A percentile compares a stretch with the other conserved stretches of the same genome.
Conservation (phyloP, 2,888 invertebrate species). For the Cyclophora punctaria region DNA sequence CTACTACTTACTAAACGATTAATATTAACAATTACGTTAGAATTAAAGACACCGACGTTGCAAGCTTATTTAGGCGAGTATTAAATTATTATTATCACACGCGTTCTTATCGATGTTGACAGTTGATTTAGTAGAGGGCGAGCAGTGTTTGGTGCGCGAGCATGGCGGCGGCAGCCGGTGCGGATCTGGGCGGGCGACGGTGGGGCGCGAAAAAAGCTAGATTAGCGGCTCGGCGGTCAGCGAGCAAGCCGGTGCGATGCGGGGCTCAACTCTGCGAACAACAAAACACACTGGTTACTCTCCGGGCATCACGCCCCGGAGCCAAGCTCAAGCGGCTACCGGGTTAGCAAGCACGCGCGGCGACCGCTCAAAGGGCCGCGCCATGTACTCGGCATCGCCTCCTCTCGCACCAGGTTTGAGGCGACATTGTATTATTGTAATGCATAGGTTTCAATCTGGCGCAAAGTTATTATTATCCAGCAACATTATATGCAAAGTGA, state of each 20-base stretch:
- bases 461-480: constrained; percentile 44
- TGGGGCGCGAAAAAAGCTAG: constrained; percentile 72
- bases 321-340: constrained; percentile 74
- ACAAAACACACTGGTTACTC: constrained; percentile 74
- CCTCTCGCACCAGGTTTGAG: constrained; percentile 35
- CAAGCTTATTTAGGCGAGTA: constrained; percentile 73
- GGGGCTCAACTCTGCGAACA: constrained; percentile 76
- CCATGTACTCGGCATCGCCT: constrained; percentile 15
- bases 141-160: constrained; percentile 72
- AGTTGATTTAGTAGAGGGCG: constrained; percentile 71
- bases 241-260: constrained; percentile 73
- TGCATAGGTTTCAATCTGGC: constrained; percentile 29
- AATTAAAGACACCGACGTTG: constrained; percentile 72
- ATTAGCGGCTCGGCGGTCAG: constrained; percentile 74
- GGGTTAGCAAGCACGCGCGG: constrained; percentile 68
- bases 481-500: constrained; percentile 34
- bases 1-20: constrained; percentile 52
- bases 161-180: constrained; percentile 64
- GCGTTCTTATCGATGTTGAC: constrained; percentile 72
- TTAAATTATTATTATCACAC: constrained; percentile 69
- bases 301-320: constrained; percentile 66
- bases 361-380: constrained; percentile 52
- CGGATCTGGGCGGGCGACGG: constrained; percentile 63
- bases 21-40: constrained; percentile 68
- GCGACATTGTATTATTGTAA: constrained; percentile 27